Base-by-base conservation (phyloP, 2,113 vertebrate species). In the Daphoenositta chrysoptera region DNA sequence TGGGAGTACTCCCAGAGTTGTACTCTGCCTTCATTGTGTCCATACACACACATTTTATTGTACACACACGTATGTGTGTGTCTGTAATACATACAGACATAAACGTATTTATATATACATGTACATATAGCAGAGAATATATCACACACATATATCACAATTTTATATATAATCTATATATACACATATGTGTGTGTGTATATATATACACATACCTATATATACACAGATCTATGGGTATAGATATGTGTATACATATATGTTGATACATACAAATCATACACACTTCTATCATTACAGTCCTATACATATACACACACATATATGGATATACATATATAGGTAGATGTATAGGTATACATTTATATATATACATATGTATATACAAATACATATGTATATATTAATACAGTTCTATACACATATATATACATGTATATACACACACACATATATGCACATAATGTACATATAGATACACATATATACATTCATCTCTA, bases 21-120 rank as follows among this genome's bases (percentile, higher is more conserved):
- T 3, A 3, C 50, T 44, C 63, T 33, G 65, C 54, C n/a, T 23
- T 24, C 4, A 0, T 1, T 10, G 13, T 4, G 21, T 7, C 6
- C 8, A 13, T 2, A 23, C n/a, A 16, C 42, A n/a, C 24, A 33
- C 3, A 3, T 57, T 21, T 28, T 6, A 13, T 21, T 24, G 9
- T 15, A 20, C 19, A n/a, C 10, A 33, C 2, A 27, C 5, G 0
- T 1, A 2, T 4, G 14, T n/a, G 6, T 12, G 24, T 7, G 35
- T 39, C 8, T 40, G 30, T 3, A 15, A 45, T 1, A 40, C 14
- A 57, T 4, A 22, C 1, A 58, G 0, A 6, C 16, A 19, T 1
- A 28, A 3, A 35, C 1, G 19, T 16, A 19, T 14, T 31, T 26
- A 5, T 6, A 39, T 1, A 20, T 2, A 53, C 9, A 14, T 5